Conservation (phyloP, 2,797 vertebrate species). For the Australoheros facetus region DNA sequence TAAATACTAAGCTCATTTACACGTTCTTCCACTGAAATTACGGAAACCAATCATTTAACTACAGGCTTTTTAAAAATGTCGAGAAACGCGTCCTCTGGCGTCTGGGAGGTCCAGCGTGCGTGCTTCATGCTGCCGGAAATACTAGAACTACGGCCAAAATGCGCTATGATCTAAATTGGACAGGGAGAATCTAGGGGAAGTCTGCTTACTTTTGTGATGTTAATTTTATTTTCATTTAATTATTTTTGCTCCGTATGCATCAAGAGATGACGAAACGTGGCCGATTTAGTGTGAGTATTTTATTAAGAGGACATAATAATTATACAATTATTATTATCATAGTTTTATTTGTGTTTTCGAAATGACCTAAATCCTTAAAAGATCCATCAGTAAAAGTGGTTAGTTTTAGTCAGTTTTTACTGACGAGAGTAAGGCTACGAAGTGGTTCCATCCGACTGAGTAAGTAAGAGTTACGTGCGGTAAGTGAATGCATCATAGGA, state of each 20-base stretch:
- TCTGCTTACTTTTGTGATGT: background rate
- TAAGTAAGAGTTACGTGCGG: slow-evolving; percentile 22
- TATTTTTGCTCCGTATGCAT: background rate
- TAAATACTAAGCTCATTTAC: background rate
- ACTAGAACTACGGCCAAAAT: accelerated
- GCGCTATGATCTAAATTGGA: background rate
- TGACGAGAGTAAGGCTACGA: background rate
- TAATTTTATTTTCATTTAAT: background rate
- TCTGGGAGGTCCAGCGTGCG: slow-evolving; percentile 47
- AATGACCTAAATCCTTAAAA: background rate
- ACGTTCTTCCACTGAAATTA: background rate
- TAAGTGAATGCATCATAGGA: slow-evolving; percentile 31
- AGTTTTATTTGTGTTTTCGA: background rate
- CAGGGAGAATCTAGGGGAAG: background rate
- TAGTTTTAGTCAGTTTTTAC: background rate
- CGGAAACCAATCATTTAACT: background rate
- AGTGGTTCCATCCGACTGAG: background rate
- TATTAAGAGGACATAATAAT: background rate
- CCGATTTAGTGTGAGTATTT: background rate
- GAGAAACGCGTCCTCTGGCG: slow-evolving; percentile 58
- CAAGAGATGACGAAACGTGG: background rate
- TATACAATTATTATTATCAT: background rate
- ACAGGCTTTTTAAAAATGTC: background rate
- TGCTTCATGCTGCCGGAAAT: slow-evolving; percentile 5
- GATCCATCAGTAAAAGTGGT: background rate